Base-by-base conservation (phyloP, 2,888 invertebrate genomes). In the Scrobipalpa costella region DNA sequence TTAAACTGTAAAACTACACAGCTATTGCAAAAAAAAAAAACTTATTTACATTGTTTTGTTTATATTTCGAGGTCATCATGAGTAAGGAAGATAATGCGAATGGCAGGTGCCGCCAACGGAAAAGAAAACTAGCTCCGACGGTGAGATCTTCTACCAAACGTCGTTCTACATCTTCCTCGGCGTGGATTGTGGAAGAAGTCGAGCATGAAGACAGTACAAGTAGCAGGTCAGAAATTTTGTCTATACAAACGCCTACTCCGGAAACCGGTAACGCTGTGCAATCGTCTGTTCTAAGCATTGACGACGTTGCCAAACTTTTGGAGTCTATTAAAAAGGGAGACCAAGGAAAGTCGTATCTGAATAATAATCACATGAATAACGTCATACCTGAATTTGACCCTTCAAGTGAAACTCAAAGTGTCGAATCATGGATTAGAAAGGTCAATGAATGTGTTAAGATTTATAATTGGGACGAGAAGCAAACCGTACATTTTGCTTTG, bases 151-250 rank as follows among this genome's bases (percentile, higher is more conserved):
- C 40, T 44, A n/a, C 40, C 13, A n/a, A 9, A 9, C 40, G 40
- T 9, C 40, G 40, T 11, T 44, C 40, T 9, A 44, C 40, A 7
- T 44, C 40, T 8, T 44, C 40, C 2, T 11, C 40, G 9, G 11
- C 40, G n/a, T 44, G 40, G 40, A 44, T 44, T 44, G n/a, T 44
- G n/a, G 40, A 44, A 11, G 40, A 44, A 44, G 13, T 44, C 40
- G 13, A 44, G 7, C 9, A 44, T 11, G 40, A 44, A 3, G 7
- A 44, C 2, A 44, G 7, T 44, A n/a, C 40, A 2, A 44, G 40
- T 11, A 11, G 11, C 7, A 44, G 40, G 40, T 44, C 40, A 11
- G 40, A 44, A 7, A 7, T 44, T 13, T 6, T n/a, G 13, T 44
- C 40, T 44, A 11, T 13, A 13, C 7, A 9, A n/a, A n/a, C n/a